phyloP scores from a whole-genome alignment of 2,797 vertebrate species.

The Prionace glauca region DNA sequence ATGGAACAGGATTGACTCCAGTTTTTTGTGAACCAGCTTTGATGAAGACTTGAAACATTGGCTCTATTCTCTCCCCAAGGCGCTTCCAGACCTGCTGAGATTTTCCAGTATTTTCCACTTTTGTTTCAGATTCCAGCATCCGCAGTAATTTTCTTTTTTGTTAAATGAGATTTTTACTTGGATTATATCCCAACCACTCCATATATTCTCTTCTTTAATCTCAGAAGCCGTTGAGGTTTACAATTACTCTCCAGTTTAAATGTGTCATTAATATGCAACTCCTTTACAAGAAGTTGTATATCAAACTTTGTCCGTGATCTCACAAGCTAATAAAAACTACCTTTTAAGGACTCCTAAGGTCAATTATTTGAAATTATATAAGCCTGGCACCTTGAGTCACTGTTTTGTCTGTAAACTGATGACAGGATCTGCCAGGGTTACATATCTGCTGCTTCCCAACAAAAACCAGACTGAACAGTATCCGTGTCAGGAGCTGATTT shows the following conservation, averaged over 20 bases:
- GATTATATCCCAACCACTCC: background rate
- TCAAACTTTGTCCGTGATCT: background rate
- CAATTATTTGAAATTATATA: background rate
- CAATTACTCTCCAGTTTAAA: background rate
- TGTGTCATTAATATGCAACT: background rate
- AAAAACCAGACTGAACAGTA: background rate
- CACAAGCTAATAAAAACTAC: background rate
- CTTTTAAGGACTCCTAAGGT: background rate
- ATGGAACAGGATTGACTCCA: no score
- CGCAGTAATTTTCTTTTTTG: no score
- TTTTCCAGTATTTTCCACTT: no score
- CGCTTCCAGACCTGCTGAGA: no score
- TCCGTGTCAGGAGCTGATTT: background rate
- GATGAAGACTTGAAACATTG: no score
- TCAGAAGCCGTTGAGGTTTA: background rate
- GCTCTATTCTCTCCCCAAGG: no score
- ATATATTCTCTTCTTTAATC: background rate
- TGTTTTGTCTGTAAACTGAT: background rate
- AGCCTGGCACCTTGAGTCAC: background rate
- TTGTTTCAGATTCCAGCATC: no score
- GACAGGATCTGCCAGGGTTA: background rate
- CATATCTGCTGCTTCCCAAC: background rate
- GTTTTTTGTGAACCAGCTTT: no score
- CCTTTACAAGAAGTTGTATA: background rate
- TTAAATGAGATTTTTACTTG: background rate